Base-by-base conservation (phyloP, 1,140 invertebrate species). In the Brachionus rubens region DNA sequence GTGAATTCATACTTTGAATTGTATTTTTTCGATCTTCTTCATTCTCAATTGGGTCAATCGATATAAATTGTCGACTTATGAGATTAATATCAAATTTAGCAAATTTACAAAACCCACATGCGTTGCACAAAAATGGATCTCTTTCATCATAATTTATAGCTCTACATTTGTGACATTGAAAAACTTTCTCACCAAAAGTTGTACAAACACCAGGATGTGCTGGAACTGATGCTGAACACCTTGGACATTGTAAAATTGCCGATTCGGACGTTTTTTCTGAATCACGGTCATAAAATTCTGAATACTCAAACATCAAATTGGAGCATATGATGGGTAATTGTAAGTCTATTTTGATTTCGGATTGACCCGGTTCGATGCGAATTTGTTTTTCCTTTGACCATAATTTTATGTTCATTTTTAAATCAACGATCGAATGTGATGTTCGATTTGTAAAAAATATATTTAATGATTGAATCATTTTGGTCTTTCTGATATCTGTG, bases 141-240 rank as follows among this genome's bases (percentile, higher is more conserved):
- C 97, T 96, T 83, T 98, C 95, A 83, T 98, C 96, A 85, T 99
- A 98, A 85, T 98, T 98, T 78, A 98, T 99, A 0, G 95, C 92
- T 14, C 91, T 81, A 70, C 79, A 82, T 50, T 80, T 81, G 56
- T 82, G 82, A 80, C 77, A 68, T 80, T 99, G 96, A 83, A 94
- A 98, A 0, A 98, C 96, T 83, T 98, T 98, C 83, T 99, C 96
- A 2, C 95, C 96, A 82, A 95, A 98, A 82, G 98, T 98, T 0
- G 90, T 91, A 82, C 96, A 98, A 0, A 98, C 94, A 0, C 96
- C 96, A 0, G 96, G 95, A 86, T 96, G 96, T 0, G 96, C 92
- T 0, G 94, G 93, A 0, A 99, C 85, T 3, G 92, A 93, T 5
- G 95, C 93, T 77, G 92, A 95, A 82, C 95, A 98, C 4, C 95